Conservation (phyloP, 2,113 vertebrate species). For the Grammomys dolichurus region DNA sequence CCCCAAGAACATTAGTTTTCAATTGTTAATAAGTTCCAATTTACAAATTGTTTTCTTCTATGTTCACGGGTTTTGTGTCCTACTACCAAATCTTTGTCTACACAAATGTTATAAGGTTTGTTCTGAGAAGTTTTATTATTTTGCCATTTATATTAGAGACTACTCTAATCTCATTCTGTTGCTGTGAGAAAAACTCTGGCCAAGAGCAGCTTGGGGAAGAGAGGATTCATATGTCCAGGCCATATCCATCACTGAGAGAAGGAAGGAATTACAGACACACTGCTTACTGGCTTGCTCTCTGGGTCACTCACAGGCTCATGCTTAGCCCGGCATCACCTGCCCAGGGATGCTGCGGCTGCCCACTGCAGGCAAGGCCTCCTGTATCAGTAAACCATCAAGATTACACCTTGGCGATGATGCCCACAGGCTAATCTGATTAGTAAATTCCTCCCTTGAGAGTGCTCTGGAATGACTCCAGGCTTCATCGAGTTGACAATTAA, state of each 20-base stretch:
- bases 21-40: background rate
- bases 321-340: background rate
- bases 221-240: no score
- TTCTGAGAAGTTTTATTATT: background rate
- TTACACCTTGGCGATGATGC: accelerated
- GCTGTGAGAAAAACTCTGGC: no score
- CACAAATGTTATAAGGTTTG: constrained; percentile 16
- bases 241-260: background rate
- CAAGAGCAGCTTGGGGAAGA: background rate
- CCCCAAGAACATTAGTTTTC: background rate
- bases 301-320: background rate
- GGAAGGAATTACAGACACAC: background rate
- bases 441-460: background rate
- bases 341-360: background rate
- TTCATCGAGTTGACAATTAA: background rate
- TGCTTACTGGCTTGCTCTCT: background rate
- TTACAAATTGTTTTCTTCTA: constrained; percentile 22
- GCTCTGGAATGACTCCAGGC: background rate
- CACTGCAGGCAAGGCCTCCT: no score
- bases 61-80: background rate
- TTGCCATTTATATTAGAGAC: background rate
- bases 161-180: background rate
- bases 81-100: constrained; percentile 47
- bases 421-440: background rate
- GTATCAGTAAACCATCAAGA: background rate